Percentiles rank a stretch among this genome's conserved stretches.
phyloP scores from a whole-genome alignment of 2,888 invertebrate species.

The Noctua pronuba region DNA sequence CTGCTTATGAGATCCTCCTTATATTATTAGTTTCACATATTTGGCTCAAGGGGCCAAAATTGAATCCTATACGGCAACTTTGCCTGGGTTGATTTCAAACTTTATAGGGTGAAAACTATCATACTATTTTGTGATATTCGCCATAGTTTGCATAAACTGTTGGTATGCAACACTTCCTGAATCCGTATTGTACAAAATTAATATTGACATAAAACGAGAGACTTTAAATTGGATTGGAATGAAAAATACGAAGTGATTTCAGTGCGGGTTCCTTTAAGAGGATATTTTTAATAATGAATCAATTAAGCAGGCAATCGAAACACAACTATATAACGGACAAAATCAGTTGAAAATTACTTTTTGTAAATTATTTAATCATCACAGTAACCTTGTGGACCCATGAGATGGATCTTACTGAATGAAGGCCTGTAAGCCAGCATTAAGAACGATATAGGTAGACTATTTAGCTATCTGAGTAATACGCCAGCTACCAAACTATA shows the following conservation, averaged over 20 bases:
- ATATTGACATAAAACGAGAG: background rate
- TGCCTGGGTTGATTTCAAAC: conserved; percentile 35
- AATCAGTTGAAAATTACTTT: background rate
- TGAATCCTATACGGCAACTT: conserved; percentile 36
- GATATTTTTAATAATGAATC: background rate
- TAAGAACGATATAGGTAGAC: background rate
- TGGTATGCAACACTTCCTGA: background rate
- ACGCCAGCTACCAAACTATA: background rate
- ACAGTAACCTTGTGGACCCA: background rate
- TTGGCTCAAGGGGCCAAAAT: conserved; percentile 38
- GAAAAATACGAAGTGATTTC: background rate
- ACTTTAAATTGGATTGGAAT: background rate
- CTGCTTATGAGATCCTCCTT: conserved; percentile 38
- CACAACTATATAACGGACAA: background rate
- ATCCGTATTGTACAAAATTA: background rate
- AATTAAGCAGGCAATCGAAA: background rate
- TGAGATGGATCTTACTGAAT: background rate
- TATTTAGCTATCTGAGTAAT: background rate
- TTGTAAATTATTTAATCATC: background rate
- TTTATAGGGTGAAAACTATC: conserved; percentile 21
- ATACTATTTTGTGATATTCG: conserved; percentile 2
- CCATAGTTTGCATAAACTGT: conserved; percentile 24
- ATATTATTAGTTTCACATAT: conserved; percentile 57
- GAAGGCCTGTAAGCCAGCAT: background rate
- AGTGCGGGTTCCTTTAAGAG: background rate